Evolutionary conservation across 35 echinoderm and acorn worm species (phyloP), one percentile per base, ranked within the genome.

Genomic region (Lytechinus variegatus): DNA sequence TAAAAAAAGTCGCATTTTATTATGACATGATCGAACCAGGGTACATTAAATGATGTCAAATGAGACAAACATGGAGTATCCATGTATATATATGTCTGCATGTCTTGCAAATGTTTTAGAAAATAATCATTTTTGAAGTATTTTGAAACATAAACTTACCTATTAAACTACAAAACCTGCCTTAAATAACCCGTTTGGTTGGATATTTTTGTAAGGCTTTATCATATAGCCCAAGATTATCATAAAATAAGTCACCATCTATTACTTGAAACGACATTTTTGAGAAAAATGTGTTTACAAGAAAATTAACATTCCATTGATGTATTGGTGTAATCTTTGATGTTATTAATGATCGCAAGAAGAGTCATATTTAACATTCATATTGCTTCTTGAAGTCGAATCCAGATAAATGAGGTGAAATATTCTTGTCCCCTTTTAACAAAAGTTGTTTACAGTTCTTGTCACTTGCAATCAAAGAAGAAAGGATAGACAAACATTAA

Each of bases 391-490:
- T 79, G 66, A 79, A 79, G 66, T 79, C 66, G 66, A 79, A 79
- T 79, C 66, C 88, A 90, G 88, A 54, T 52, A 90, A 90, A 44
- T 52, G 88, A 90, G 88, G 88, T 90, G 88, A 90, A 54, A 90
- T 90, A 9, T 44, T 52, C 1, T 52, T 44, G 14, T 90, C 88
- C 9, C 88, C 29, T 27, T 29, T 44, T 44, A 90, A 90, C 88
- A 90, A 52, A 90, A 54, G 29, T 21, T 90, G 88, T 90, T 90
- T 90, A 90, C 88, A 90, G 88, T 54, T 90, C 29, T 90, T 54
- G 88, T 90, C 88, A 90, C 66, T 90, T 90, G 8, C 11, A 90
- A 54, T 52, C 88, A 52, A 54, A 52, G 88, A 54, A 90, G 88
- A 90, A 90, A 90, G 88, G 52, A 52, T 52, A 19, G 33, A 21